phyloP scores from a whole-genome alignment of 1,140 invertebrate species.

The Drosophila rufa region DNA sequence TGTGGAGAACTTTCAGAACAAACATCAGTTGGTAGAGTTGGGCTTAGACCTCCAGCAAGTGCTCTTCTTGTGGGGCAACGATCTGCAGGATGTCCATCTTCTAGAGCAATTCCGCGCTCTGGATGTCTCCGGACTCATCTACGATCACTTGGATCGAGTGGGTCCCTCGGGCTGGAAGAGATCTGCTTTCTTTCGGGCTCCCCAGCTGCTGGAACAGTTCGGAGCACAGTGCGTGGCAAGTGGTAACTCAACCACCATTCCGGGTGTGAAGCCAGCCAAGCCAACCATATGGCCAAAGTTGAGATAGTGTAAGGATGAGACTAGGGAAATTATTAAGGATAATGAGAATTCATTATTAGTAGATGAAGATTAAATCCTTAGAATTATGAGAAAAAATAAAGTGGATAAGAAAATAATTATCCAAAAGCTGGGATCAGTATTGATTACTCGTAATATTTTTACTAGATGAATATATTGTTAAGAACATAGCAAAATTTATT shows the following conservation, averaged over 20 bases:
- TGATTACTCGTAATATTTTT: background rate
- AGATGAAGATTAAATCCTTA: background rate
- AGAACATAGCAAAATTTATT: background rate
- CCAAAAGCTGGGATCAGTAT: background rate
- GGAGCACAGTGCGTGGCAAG: slow-evolving; percentile 69
- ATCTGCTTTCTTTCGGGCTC: slow-evolving; percentile 62
- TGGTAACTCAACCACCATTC: slow-evolving; percentile 65
- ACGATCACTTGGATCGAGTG: slow-evolving; percentile 92
- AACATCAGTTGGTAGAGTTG: slow-evolving; percentile 91
- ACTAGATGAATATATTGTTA: background rate
- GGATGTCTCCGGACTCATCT: slow-evolving; percentile 95
- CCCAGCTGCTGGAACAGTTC: slow-evolving; percentile 68
- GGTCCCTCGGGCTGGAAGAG: slow-evolving; percentile 64
- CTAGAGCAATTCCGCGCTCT: slow-evolving; percentile 93
- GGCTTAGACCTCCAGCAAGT: slow-evolving; percentile 91
- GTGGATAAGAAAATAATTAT: background rate
- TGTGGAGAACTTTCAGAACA: slow-evolving; percentile 90
- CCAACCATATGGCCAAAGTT: slow-evolving; percentile 74
- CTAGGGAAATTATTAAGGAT: background rate
- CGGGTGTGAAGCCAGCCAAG: slow-evolving; percentile 64
- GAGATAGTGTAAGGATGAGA: slow-evolving; percentile 18
- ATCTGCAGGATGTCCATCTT: slow-evolving; percentile 93
- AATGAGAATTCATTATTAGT: background rate
- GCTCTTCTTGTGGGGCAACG: slow-evolving; percentile 97
- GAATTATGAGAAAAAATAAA: background rate